Conservation (phyloP, 1,140 invertebrate species). For the Drosophila erecta region DNA sequence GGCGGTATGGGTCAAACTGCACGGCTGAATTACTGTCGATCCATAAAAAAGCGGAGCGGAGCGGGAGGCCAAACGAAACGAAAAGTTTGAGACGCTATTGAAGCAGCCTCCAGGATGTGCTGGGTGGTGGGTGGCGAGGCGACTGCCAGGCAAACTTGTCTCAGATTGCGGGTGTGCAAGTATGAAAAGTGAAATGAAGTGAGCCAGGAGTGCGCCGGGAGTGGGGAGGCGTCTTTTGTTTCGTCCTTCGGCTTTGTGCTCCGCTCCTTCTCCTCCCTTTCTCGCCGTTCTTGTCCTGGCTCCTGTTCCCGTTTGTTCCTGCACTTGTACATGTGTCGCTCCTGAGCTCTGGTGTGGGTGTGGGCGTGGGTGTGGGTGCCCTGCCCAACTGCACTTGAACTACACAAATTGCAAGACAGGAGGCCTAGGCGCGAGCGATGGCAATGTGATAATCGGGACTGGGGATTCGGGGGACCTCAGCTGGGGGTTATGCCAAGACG, state of each 20-base stretch:
- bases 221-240: conserved; percentile 44
- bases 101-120: conserved; percentile 36
- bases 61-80: no score
- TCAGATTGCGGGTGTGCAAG: conserved; percentile 34
- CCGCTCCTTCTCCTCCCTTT: neutral
- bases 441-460: neutral
- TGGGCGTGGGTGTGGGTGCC: neutral
- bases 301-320: conserved; percentile 29
- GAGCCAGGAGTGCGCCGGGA: neutral
- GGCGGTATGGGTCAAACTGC: conserved; percentile 21
- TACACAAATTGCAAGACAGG: conserved; percentile 52
- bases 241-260: conserved; percentile 35
- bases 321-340: conserved; percentile 76
- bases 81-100: conserved; percentile 73
- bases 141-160: conserved; percentile 32
- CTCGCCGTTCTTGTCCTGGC: neutral
- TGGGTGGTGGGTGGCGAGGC: neutral
- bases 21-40: conserved; percentile 60
- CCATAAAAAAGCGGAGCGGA: conserved; percentile 51
- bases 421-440: conserved; percentile 7
- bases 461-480: neutral
- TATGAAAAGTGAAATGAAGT: conserved; percentile 71
- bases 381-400: conserved; percentile 68
- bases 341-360: neutral
- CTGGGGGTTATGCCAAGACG: neutral